Evolutionary conservation across 1,140 invertebrate species (phyloP).

Genomic region (Meteorus sp.): DNA sequence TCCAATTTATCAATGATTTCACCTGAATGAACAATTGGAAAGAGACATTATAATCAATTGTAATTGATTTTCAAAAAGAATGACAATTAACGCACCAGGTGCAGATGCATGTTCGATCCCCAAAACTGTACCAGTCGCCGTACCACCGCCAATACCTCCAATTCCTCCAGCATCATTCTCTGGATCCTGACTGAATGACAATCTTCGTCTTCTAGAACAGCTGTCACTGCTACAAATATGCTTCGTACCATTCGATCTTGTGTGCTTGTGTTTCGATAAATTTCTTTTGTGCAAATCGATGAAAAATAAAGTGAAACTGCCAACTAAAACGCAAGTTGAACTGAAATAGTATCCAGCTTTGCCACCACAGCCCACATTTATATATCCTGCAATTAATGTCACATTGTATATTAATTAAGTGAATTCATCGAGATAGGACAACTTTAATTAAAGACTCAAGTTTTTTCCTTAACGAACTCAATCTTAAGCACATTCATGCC

Average conservation of each 20-base stretch:
- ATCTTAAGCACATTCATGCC: too few relatives aligned
- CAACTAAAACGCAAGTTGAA: slow-evolving; percentile 74
- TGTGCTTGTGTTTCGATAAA: slow-evolving; percentile 70
- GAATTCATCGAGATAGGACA: too few relatives aligned
- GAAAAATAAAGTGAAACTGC: slow-evolving; percentile 76
- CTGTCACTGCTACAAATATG: slow-evolving; percentile 63
- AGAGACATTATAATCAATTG: neutral
- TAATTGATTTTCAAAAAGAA: too few relatives aligned
- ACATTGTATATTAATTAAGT: neutral
- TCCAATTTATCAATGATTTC: slow-evolving; percentile 41
- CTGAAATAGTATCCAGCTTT: slow-evolving; percentile 83
- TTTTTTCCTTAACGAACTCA: too few relatives aligned
- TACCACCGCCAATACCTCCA: slow-evolving; percentile 52
- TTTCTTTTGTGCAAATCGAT: slow-evolving; percentile 77
- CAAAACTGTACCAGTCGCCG: slow-evolving; percentile 54
- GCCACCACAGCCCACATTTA: slow-evolving; percentile 73
- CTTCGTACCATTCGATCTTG: slow-evolving; percentile 61
- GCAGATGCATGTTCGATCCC: slow-evolving; percentile 44
- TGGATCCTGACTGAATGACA: slow-evolving; percentile 65
- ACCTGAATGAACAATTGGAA: slow-evolving; percentile 24
- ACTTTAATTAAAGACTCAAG: too few relatives aligned
- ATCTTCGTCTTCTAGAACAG: slow-evolving; percentile 62
- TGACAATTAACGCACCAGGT: slow-evolving; percentile 38
- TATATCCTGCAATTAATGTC: slow-evolving; percentile 65
- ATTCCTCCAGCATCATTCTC: slow-evolving; percentile 60